A percentile compares a stretch with the other conserved stretches of the same genome.
These are phyloP conservation scores for Cottus gobio DNA, from an alignment of 2,113 vertebrate genomes.

Conservation along the genomic window DNA sequence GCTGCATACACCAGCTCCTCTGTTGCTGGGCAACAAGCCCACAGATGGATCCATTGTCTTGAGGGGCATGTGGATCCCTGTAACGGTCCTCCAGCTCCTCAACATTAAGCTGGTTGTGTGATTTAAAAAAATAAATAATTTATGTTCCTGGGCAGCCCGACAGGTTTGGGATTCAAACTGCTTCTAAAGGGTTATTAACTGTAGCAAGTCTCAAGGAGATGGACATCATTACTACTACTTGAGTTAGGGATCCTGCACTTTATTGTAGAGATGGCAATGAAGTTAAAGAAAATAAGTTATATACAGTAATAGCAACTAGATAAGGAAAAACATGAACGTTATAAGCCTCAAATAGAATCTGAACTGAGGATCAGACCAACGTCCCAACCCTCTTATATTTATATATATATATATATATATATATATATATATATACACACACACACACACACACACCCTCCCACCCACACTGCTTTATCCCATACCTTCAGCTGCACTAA, in stretches of 20 bases:
- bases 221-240: too few species aligned
- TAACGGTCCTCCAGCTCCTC: conserved; percentile 9
- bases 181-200: background rate
- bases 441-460: background rate
- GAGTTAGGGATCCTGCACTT: too few species aligned
- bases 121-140: too few species aligned
- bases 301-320: background rate
- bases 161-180: background rate
- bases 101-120: conserved; percentile 18
- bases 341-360: background rate
- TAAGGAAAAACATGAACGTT: background rate
- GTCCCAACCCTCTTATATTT: too few species aligned
- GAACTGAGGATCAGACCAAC: background rate
- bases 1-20: background rate
- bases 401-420: too few species aligned
- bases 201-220: background rate
- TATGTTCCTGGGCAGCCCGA: background rate
- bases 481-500: background rate
- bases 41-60: conserved; percentile 42
- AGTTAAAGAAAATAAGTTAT: background rate
- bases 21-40: conserved; percentile 51
- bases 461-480: background rate
- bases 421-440: too few species aligned
- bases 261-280: background rate
- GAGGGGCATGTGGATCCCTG: conserved; percentile 13